These are phyloP conservation scores for Steinernema feltiae DNA, from an alignment of 1,140 invertebrate species.

Conservation along the genomic window DNA sequence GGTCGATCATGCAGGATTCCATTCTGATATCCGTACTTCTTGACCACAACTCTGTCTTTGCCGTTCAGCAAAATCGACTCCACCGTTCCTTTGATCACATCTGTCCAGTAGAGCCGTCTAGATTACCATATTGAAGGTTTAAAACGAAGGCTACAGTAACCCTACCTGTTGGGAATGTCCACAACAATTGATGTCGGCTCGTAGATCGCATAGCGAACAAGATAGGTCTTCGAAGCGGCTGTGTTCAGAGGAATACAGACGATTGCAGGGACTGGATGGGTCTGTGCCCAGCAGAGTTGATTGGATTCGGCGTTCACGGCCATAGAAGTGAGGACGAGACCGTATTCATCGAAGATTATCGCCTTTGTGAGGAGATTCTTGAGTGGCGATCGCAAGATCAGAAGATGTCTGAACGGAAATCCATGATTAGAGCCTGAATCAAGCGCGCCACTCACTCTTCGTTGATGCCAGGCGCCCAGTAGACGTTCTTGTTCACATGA, in stretches of 20 bases:
- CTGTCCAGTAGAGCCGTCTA: constrained; percentile 22
- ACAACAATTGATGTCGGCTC: constrained; percentile 15
- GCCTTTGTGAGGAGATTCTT: neutral
- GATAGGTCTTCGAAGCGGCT: constrained; percentile 65
- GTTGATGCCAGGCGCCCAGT: neutral
- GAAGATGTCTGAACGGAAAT: neutral
- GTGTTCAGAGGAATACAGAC: constrained; percentile 59
- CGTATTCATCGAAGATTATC: neutral
- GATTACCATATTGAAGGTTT: neutral
- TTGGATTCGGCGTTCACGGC: constrained; percentile 53
- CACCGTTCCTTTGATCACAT: constrained; percentile 64
- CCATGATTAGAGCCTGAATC: constrained; percentile 11
- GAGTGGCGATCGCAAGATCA: neutral
- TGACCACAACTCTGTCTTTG: neutral
- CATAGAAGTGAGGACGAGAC: constrained; percentile 6
- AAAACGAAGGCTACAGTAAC: neutral
- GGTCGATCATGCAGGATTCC: constrained; percentile 1
- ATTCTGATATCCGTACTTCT: constrained; percentile 2
- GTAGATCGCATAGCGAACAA: constrained; percentile 16
- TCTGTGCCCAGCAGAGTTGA: constrained; percentile 69
- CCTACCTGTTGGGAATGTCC: constrained; percentile 14
- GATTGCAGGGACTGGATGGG: constrained; percentile 63
- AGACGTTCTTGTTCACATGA: neutral
- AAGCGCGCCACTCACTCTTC: neutral
- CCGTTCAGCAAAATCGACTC: neutral